Evolutionary conservation across 2,797 vertebrate genomes (phyloP), one percentile per base, ranked within the genome.

Genomic region (Scomberomorus guttatus): DNA sequence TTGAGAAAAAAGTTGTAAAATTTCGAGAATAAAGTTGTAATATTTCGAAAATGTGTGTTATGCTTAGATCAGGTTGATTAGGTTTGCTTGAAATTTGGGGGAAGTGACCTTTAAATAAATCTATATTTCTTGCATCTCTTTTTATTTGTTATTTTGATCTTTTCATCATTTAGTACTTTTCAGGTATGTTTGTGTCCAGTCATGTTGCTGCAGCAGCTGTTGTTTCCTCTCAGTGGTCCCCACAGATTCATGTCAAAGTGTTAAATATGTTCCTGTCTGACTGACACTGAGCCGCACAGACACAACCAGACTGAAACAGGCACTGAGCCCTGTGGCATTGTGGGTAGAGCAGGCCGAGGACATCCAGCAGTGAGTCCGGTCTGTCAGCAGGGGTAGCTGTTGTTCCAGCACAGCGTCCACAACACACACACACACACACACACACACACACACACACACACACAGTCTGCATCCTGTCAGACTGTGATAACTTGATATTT

Each of bases 311-410:
- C 29, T 32, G 29, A 60, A 5, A 52, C 32, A 0, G 8, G 29
- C 46, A 12, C 13, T 24, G 0, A 10, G 32, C 42, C 69, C 70
- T 3, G 55, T 14, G 46, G 62, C 69, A 79, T 84, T 72, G 27
- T 72, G 80, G 59, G 79, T 75, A 67, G 4, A 69, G 50, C 29
- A n/a, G 68, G 62, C 32, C 34, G 56, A 15, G 15, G n/a, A 55
- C 17, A 27, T n/a, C 7, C 22, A n/a, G n/a, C 76, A 79, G 46
- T 73, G 37, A 65, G 57, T 55, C 11, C 27, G 4, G n/a, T 56
- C 8, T 60, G 65, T 77, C 91, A 83, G 72, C 79, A 94, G 92
- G 89, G 91, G 91, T 82, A 90, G 89, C 82, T 93, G 88, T 87
- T 70, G 89, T 44, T 87, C 85, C 79, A 87, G 64, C 62, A 54